Evolutionary conservation across 1,140 invertebrate genomes (phyloP).

Genomic region (Harpegnathos saltator): DNA sequence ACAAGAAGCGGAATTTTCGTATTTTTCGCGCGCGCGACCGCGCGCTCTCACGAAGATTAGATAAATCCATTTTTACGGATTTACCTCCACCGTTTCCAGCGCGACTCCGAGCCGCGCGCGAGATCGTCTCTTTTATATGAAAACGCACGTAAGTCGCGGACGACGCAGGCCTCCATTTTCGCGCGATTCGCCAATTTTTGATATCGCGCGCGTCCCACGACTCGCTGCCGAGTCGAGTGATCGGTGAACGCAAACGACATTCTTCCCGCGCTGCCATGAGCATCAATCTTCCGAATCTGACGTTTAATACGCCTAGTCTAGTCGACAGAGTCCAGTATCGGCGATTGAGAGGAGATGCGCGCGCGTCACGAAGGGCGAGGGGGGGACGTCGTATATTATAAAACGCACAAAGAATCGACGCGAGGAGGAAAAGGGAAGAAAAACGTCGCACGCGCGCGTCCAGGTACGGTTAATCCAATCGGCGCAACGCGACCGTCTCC

Average conservation of each 20-base stretch:
- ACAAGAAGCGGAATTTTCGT: neutral
- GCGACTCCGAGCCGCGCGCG: too few relatives aligned
- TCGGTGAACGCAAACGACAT: too few relatives aligned
- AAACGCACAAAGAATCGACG: slow-evolving; percentile 1
- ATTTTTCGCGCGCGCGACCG: slow-evolving; percentile 5
- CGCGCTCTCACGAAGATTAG: neutral
- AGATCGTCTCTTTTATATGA: too few relatives aligned
- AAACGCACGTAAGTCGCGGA: too few relatives aligned
- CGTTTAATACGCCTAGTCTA: neutral
- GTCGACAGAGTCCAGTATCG: too few relatives aligned
- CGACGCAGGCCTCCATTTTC: too few relatives aligned
- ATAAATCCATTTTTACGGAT: slow-evolving; percentile 35
- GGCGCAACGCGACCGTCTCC: neutral
- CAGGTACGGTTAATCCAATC: neutral
- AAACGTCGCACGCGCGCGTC: neutral
- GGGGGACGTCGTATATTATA: neutral
- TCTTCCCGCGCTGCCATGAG: too few relatives aligned
- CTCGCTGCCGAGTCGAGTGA: too few relatives aligned
- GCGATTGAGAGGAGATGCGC: neutral
- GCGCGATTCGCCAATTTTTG: too few relatives aligned
- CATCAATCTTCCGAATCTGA: neutral
- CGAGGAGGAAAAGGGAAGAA: neutral
- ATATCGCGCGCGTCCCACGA: too few relatives aligned
- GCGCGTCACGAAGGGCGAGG: neutral
- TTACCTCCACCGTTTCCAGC: neutral